These are phyloP conservation scores for Ptychoptera albimana DNA, from an alignment of 2,888 invertebrate genomes.

Conservation along the genomic window DNA sequence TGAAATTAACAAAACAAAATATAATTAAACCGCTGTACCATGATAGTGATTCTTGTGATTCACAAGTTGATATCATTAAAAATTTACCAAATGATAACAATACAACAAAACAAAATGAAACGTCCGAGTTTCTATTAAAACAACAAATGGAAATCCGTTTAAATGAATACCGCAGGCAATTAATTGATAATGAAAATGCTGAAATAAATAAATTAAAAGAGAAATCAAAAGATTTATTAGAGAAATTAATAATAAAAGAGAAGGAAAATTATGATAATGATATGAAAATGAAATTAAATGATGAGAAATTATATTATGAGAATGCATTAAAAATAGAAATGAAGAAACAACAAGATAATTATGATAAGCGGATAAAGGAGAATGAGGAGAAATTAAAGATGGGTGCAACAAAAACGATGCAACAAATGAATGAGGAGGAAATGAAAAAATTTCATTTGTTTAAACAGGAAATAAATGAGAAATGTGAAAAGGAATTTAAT, in stretches of 20 bases:
- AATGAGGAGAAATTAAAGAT: conserved; percentile 26
- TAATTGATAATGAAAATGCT: conserved; percentile 26
- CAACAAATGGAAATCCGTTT: too few species aligned
- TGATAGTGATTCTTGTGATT: conserved; percentile 26
- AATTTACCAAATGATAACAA: too few species aligned
- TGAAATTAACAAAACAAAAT: conserved; percentile 16
- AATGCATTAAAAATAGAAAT: conserved; percentile 14
- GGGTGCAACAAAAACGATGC: conserved; percentile 23
- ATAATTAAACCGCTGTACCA: conserved; percentile 24
- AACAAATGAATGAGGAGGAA: neutral
- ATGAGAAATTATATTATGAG: conserved; percentile 21
- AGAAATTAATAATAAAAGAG: conserved; percentile 24
- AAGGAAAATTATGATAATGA: conserved; percentile 30
- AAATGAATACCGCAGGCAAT: conserved; percentile 13
- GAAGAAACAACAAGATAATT: conserved; percentile 21
- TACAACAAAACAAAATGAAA: too few species aligned
- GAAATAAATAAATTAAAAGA: conserved; percentile 34
- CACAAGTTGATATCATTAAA: conserved; percentile 12
- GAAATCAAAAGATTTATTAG: conserved; percentile 35
- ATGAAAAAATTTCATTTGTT: conserved; percentile 25
- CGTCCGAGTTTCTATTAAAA: too few species aligned
- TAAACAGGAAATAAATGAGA: conserved; percentile 33
- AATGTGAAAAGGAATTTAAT: conserved; percentile 30
- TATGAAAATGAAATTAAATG: conserved; percentile 19
- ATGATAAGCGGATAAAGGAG: conserved; percentile 18